Base-by-base conservation (phyloP, 2,113 vertebrate genomes). In the Arvicanthis niloticus region DNA sequence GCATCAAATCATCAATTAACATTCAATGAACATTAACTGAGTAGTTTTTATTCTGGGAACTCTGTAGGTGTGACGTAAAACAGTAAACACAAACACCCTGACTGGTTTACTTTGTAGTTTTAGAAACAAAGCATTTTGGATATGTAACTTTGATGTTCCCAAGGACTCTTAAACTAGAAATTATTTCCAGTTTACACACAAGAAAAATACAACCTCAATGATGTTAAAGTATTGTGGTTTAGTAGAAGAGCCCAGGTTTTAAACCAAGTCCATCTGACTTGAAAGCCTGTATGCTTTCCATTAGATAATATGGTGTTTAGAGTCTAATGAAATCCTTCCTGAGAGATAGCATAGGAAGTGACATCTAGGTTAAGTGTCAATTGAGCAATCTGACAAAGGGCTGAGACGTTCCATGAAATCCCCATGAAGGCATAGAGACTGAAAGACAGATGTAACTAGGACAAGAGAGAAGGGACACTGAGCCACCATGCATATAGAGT, bases 181-280 rank as follows among this genome's bases (percentile, higher is more conserved):
- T 45, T 51, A 86, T 58, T 88, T 53, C n/a, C 60, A 87, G 31
- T 51, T 81, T 58, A 58, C 19, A 58, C 24, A 26, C 7, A 56
- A 96, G 82, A 62, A 80, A 93, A 88, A 72, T 53, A n/a, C 84
- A 95, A 45, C n/a, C 75, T 81, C 17, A 88, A 42, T 86, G 40
- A 85, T 45, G 29, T 48, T 68, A 73, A 82, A 4, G 94, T 19
- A 78, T 10, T 24, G 40, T 48, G 42, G 65, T 75, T 94, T 67
- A 26, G 93, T 89, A 91, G 58, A 70, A 89, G 68, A 72, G 24
- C 26, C 53, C 77, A 42, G 42, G 56, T 95, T 89, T 89, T 58
- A 92, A 95, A 29, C 45, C 16, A 81, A 70, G 37, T 77, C 68
- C 73, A 10, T 68, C 84, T 88, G 89, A 96, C 60, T 91, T 70